Base-by-base conservation (phyloP, 2,888 invertebrate genomes). In the Nezara viridula region DNA sequence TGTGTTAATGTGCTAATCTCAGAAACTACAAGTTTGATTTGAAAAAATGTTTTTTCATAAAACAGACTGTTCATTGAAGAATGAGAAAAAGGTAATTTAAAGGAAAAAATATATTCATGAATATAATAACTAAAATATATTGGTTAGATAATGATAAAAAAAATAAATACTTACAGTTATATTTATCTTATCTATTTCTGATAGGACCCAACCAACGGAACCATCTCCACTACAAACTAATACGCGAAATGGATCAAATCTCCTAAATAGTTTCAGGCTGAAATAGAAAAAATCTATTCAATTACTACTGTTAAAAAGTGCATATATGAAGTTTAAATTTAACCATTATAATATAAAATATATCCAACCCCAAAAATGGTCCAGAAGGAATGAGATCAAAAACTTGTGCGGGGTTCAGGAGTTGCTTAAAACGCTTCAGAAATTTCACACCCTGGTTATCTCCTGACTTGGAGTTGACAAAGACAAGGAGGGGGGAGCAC, bases 381-480 rank as follows among this genome's bases (percentile, higher is more conserved):
- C 95, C 95, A 55, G 96, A 96, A 91, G 96, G 96, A 93, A 98
- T 98, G 92, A 99, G 95, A 94, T 99, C 99, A 93, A 98, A 99
- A 90, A 99, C 98, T 94, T 99, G 99, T 90, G 98, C 98, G 24
- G 99, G 99, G 94, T 99, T 99, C 90, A 99, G 94, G 89, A 99
- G 95, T 93, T 98, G 98, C 93, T 97, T 98, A 94, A 99, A 98
- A 91, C 98, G 95, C 89, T 98, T 95, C 91, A 99, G 95, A 94
- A 99, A 98, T 93, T 98, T 98, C 52, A 98, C 96, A 91, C 99
- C 99, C 93, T 99, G 99, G 94, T 98, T 98, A 94, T 99, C 99
- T 92, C 99, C 98, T 91, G 98, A 98, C 94, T 98, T 98, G 91
- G 98, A 98, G 94, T 99, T 99, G 92, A 99, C 98, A 93, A 99